Evolutionary conservation across 2,797 vertebrate species (phyloP).

Genomic region (Meriones psammophilus): DNA sequence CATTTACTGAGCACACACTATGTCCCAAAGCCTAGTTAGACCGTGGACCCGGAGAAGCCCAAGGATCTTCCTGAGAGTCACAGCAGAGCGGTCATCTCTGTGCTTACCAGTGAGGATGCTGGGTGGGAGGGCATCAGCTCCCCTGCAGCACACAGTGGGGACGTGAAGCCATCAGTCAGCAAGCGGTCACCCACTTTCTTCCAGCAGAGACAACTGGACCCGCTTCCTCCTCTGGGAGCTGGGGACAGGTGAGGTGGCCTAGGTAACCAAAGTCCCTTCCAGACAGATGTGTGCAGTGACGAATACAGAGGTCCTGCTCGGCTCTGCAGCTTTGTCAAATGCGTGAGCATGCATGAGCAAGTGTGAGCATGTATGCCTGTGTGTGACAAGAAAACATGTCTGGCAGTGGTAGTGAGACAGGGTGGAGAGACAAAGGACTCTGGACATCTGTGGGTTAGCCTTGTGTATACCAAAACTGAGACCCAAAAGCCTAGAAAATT

Average conservation of each 20-base stretch:
- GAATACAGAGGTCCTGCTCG: not conserved
- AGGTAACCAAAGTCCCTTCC: not conserved
- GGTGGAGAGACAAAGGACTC: not conserved
- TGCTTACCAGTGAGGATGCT: not conserved
- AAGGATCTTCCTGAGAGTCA: not conserved
- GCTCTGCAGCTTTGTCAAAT: not conserved
- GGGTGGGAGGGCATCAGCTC: not conserved
- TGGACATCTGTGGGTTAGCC: not conserved
- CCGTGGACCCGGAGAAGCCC: accelerated
- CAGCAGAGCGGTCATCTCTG: accelerated
- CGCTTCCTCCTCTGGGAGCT: not conserved
- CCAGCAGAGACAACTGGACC: not conserved
- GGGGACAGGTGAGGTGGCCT: not conserved
- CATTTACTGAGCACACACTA: not conserved
- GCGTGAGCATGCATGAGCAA: not conserved
- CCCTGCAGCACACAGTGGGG: not conserved
- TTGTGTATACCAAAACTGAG: not conserved
- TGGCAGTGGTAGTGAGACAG: not conserved
- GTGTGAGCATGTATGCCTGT: not conserved
- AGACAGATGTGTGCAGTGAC: not conserved
- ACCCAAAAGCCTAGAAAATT: constrained; percentile 10
- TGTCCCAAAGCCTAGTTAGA: not conserved
- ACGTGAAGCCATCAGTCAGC: not conserved
- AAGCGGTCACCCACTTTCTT: not conserved
- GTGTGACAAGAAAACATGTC: not conserved